Conservation (phyloP, 2,113 vertebrate species). For the Hypanus sabinus region DNA sequence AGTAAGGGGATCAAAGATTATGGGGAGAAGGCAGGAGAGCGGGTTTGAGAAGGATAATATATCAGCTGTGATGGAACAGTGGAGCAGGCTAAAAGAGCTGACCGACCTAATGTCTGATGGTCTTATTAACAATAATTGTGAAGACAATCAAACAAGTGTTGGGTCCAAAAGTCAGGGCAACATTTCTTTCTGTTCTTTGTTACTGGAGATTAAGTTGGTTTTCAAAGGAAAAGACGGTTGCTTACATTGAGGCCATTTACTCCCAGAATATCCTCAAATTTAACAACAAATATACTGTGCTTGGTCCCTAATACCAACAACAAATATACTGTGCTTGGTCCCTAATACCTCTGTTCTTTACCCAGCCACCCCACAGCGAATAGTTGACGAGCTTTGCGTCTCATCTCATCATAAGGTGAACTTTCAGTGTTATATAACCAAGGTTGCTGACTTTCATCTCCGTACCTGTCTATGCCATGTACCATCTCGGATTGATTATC, state of each 20-base stretch:
- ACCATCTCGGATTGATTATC: no score
- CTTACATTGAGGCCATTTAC: no score
- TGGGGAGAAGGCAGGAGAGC: no score
- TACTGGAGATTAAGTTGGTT: not conserved
- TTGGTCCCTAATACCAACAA: not conserved
- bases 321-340: not conserved
- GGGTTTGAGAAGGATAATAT: no score
- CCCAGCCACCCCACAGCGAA: not conserved
- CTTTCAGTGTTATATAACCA: not conserved
- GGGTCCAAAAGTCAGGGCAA: not conserved
- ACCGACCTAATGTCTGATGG: no score
- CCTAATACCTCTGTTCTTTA: not conserved
- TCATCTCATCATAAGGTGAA: not conserved
- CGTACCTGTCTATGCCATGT: not conserved
- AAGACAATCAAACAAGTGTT: not conserved
- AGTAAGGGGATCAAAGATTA: no score
- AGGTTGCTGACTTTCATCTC: not conserved
- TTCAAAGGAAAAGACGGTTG: no score
- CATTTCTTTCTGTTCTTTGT: not conserved
- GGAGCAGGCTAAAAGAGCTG: no score
- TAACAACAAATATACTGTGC: not conserved
- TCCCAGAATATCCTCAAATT: not conserved
- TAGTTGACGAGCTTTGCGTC: not conserved
- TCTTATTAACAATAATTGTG: not conserved
- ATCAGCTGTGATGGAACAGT: no score